phyloP scores from a whole-genome alignment of 2,113 vertebrate genomes.

The Narcine bancroftii region DNA sequence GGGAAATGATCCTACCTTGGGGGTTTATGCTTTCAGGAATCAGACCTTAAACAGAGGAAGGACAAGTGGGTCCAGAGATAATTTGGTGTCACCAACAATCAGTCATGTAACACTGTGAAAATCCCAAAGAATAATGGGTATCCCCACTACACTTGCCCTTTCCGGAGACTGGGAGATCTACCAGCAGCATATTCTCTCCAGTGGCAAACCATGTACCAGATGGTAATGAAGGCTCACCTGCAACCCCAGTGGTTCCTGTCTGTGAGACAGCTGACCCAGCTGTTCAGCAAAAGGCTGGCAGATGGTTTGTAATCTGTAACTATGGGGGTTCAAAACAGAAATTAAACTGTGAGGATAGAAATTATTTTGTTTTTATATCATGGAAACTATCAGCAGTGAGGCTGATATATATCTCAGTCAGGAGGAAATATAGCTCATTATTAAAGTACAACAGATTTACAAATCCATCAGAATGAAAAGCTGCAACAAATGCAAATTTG shows the following conservation, averaged over 20 bases:
- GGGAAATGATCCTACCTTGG: not conserved
- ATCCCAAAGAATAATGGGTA: not conserved
- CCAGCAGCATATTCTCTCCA: not conserved
- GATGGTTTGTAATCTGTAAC: conserved; percentile 12
- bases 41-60: not conserved
- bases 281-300: not conserved
- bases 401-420: not conserved
- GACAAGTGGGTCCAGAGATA: not conserved
- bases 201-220: not conserved
- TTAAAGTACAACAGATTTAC: conserved; percentile 33
- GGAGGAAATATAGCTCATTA: conserved; percentile 18
- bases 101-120: not conserved
- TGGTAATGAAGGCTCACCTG: conserved; percentile 20
- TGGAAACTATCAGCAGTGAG: not conserved
- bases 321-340: conserved; percentile 23
- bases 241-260: not conserved
- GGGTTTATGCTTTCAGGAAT: not conserved
- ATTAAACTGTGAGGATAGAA: not conserved
- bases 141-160: not conserved
- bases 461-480: not conserved
- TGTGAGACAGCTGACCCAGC: conserved; percentile 11
- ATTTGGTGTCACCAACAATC: conserved; percentile 20
- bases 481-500: not conserved
- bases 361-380: conserved; percentile 28
- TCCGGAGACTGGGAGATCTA: not conserved